Evolutionary conservation across 2,797 vertebrate species (phyloP), one percentile per base, ranked within the genome.

Genomic region (Aldrovandia affinis): DNA sequence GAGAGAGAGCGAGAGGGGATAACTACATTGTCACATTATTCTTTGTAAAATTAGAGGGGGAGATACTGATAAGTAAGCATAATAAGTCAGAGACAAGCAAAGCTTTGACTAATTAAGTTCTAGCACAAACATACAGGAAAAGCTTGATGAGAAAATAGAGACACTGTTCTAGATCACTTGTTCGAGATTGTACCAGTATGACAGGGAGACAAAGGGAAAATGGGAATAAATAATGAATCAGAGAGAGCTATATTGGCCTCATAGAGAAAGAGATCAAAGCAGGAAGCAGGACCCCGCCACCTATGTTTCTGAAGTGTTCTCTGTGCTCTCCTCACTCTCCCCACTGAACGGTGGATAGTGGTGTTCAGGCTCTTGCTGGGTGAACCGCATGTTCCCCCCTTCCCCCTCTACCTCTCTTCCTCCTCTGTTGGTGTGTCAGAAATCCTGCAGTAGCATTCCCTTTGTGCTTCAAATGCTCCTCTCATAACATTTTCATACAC

Each of bases 401-500:
- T 55, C 84, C 65, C 47, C 30, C 81, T 84, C 63, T 39, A 42
- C 65, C 85, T 85, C 18, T 80, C 68, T 39, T 2, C 28, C 73
- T 79, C 61, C 78, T 86, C 81, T 83, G 68, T 83, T 79, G 70
- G 86, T 85, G 81, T 86, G 63, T 83, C 87, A 86, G 83, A 83
- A 83, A 89, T 90, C 85, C 83, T 83, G 86, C 86, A 88, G 88
- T 85, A 86, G 82, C 75, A 83, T 65, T 85, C 82, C 85, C 85
- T 92, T 88, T 91, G 82, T 87, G 84, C 83, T 86, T 63, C 68
- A 82, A 36, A 52, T 42, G 82, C 47, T 81, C 82, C 86, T 87
- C 85, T 89, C 82, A 88, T 89, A 81, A 83, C 84, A 86, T 89
- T 87, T 88, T 77, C 84, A 86, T 82, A 78, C 84, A 82, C 81